Base-by-base conservation (phyloP, 2,113 vertebrate species). In the Hucho hucho region DNA sequence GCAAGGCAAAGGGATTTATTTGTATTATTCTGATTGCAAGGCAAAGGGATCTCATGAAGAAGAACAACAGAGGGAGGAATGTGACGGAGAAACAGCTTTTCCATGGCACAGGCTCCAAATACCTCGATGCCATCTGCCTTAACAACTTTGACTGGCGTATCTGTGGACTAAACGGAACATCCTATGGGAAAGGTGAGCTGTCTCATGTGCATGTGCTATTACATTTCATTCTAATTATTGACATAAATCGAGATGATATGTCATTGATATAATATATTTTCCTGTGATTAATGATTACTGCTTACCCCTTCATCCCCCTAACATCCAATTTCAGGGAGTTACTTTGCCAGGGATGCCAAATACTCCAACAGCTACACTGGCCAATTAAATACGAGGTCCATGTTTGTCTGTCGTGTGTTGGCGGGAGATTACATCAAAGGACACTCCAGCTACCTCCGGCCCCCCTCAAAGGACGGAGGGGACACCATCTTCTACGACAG, bases 341-440 rank as follows among this genome's bases (percentile, higher is more conserved):
- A 97, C 89, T 98, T 99, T 87, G 96, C 97, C 68, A 92, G 94
- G 0, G 94, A 98, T 58, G 94, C 97, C 0, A 94, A 80, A 0
- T 97, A 96, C 65, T 98, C 95, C 56, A 86, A 95, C 84, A 87
- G 80, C 67, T 96, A 93, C 90, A 89, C 88, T 0, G 56, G 76
- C 0, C 37, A 53, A 1, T 1, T 78, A 0, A 58, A 73, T 4
- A 69, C 69, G 0, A 6, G 79, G 75, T 80, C 66, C 53, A 96
- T 98, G 96, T 98, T 99, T 77, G 74, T 94, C 64, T 93, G 95
- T n/a, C 93, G 93, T 26, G 94, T 98, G 63, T 86, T 98, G 83
- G 95, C 95, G 25, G 97, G 97, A 1, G 81, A 95, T 26, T 98
- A 89, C 85, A 87, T 91, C 49, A 84, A 22, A 68, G 97, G 97